Evolutionary conservation across 2,888 invertebrate genomes (phyloP).

Genomic region (Aspidapion aeneum): DNA sequence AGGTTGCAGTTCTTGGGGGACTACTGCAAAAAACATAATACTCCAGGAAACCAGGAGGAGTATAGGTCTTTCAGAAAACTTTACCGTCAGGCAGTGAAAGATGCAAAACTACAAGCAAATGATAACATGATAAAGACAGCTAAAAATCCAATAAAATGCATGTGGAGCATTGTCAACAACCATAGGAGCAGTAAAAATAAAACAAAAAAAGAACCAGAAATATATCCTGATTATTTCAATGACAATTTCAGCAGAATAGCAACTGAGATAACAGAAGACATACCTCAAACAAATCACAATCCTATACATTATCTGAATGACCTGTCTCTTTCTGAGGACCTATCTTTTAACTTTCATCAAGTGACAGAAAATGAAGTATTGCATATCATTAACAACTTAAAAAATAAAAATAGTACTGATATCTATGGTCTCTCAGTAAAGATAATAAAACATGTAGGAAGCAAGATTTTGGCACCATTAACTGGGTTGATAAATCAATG

Average conservation of each 20-base stretch:
- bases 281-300: background rate
- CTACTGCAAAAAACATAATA: background rate
- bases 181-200: background rate
- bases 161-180: background rate
- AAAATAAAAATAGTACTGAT: constrained; percentile 12
- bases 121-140: background rate
- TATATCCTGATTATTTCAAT: constrained; percentile 6
- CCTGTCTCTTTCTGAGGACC: background rate
- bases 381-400: constrained; percentile 1
- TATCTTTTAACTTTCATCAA: background rate
- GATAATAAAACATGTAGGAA: constrained; percentile 6
- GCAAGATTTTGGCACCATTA: constrained; percentile 6
- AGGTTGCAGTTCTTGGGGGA: background rate
- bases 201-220: background rate
- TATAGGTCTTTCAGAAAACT: background rate
- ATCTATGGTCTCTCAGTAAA: constrained; percentile 5
- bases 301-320: background rate
- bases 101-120: background rate
- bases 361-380: background rate
- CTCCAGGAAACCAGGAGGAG: background rate
- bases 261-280: background rate
- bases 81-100: background rate
- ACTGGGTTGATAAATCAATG: no score
- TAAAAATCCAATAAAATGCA: background rate
- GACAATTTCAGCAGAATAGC: constrained; percentile 1